Conservation (phyloP, 1,140 invertebrate species). For the Trichonephila clavata region DNA sequence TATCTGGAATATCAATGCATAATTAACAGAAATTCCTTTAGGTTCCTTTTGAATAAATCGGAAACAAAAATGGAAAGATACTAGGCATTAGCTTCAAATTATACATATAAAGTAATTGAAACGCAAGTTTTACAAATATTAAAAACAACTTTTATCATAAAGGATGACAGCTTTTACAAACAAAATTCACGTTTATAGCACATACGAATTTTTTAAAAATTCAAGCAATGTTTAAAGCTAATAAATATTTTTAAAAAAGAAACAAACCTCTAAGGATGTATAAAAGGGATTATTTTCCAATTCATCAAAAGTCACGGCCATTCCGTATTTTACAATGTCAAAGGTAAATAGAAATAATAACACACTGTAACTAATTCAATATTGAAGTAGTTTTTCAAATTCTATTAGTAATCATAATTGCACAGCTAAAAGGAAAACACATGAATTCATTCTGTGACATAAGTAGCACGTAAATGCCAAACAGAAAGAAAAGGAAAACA, state of each 20-base stretch:
- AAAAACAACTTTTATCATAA: no score
- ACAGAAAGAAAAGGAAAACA: background rate
- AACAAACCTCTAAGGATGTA: conserved; percentile 56
- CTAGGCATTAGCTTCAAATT: no score
- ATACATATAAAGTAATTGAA: no score
- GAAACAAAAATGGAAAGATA: no score
- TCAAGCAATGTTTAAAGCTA: no score
- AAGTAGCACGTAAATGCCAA: conserved; percentile 9
- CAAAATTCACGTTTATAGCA: no score
- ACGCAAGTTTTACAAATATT: no score
- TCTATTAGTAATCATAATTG: background rate
- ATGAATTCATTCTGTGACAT: background rate
- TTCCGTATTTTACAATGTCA: background rate
- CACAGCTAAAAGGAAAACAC: background rate
- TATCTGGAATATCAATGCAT: no score
- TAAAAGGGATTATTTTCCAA: conserved; percentile 62
- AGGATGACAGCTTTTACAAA: no score
- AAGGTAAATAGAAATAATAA: background rate
- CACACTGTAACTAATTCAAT: background rate
- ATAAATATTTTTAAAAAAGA: background rate
- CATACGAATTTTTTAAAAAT: no score
- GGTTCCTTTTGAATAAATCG: no score
- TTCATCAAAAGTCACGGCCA: conserved; percentile 56
- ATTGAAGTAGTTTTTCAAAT: background rate
- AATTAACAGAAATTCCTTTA: no score